Conservation (phyloP, 2,888 invertebrate genomes). For the Melinaea marsaeus region DNA sequence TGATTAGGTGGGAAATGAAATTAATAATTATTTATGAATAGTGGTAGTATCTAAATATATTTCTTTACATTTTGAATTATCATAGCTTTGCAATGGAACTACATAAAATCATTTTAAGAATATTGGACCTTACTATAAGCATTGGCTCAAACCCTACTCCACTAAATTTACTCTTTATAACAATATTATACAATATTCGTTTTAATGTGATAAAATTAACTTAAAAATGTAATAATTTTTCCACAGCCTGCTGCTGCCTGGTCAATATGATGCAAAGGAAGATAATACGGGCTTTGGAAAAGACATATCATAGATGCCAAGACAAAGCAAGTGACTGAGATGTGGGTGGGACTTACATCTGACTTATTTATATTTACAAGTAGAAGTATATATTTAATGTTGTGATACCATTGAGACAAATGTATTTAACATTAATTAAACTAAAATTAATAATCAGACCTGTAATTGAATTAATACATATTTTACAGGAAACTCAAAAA, state of each 20-base stretch:
- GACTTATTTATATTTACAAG: constrained; percentile 81
- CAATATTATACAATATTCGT: neutral
- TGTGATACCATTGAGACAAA: neutral
- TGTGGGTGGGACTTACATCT: constrained; percentile 98
- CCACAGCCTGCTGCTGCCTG: constrained; percentile 85
- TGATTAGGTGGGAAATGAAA: constrained; percentile 85
- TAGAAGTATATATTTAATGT: neutral
- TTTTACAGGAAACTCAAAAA: constrained; percentile 93
- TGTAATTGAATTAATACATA: neutral
- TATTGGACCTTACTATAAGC: no score
- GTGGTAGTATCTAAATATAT: neutral
- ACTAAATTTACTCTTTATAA: no score
- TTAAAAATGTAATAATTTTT: neutral
- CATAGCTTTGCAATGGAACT: no score
- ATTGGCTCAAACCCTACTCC: no score
- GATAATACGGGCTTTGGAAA: constrained; percentile 92
- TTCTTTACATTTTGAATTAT: neutral
- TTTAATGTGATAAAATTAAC: neutral
- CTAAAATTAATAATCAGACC: neutral
- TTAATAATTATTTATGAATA: neutral
- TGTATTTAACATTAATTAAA: neutral
- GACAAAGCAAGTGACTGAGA: constrained; percentile 93
- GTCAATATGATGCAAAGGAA: constrained; percentile 99
- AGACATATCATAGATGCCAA: constrained; percentile 98
- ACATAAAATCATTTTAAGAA: no score